Percentiles rank a stretch among this genome's conserved stretches.
These are phyloP conservation scores for Cololabis saira DNA, from an alignment of 2,113 vertebrate genomes.

Conservation along the genomic window DNA sequence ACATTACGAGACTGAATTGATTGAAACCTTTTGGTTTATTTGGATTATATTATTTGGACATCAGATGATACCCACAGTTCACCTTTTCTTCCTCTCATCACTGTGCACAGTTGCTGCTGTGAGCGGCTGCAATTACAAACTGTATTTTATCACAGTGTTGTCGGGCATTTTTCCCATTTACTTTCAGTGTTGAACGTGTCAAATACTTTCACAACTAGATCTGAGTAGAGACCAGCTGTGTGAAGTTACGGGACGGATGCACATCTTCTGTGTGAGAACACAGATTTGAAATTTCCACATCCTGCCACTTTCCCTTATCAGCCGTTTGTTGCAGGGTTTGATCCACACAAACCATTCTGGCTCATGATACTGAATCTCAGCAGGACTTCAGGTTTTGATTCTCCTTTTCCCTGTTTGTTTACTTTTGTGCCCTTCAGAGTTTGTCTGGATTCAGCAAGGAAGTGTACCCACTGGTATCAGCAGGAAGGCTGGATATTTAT, in stretches of 20 bases:
- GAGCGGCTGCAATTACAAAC: slow-evolving; percentile 22
- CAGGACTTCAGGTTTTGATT: slow-evolving; percentile 6
- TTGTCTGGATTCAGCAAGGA: slow-evolving; percentile 12
- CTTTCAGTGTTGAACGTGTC: slow-evolving; percentile 4
- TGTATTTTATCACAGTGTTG: slow-evolving; percentile 22
- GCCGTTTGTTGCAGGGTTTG: slow-evolving; percentile 19
- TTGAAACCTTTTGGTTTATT: no score
- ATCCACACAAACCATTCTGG: neutral
- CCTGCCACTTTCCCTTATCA: slow-evolving; percentile 6
- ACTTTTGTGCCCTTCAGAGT: slow-evolving; percentile 13
- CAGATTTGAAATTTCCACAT: slow-evolving; percentile 1
- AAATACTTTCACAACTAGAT: slow-evolving; percentile 15
- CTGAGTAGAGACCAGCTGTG: neutral
- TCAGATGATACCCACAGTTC: no score
- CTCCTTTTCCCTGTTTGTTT: slow-evolving; percentile 1
- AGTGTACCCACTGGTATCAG: slow-evolving; percentile 11
- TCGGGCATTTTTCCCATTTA: slow-evolving; percentile 4
- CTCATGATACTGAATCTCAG: slow-evolving; percentile 6
- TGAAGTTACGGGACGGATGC: neutral
- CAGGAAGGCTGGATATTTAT: slow-evolving; percentile 10
- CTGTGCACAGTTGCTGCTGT: neutral
- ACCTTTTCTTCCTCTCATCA: slow-evolving; percentile 14
- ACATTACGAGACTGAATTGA: no score
- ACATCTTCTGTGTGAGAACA: neutral
- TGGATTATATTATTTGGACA: no score